Base-by-base conservation (phyloP, 1,140 invertebrate species). In the Pseudomyrmex flavicornis region DNA sequence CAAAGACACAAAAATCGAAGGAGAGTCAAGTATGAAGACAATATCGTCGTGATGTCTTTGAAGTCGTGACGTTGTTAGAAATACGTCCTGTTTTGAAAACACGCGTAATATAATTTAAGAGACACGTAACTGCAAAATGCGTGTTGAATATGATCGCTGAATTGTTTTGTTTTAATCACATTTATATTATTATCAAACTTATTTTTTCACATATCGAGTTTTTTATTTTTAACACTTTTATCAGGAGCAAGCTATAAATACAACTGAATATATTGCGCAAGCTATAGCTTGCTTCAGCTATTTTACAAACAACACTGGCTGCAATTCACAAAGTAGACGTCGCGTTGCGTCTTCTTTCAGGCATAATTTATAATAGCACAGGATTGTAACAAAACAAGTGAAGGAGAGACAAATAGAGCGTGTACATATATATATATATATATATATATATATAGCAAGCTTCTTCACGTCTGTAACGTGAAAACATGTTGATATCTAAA, bases 11-110 rank as follows among this genome's bases (percentile, higher is more conserved):
- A 46, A 1, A 26, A 63, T 35, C 2, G 3, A 26, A 65, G n/a
- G 5, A 35, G 12, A 66, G 50, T 8, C n/a, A 10, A 76, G 48
- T 76, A 13, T 63, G 15, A 10, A 59, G 1, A 35, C 7, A 35
- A 35, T 13, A 35, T 8, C 13, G 2, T 35, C 22, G 10, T 63
- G 58, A 66, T 22, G 35, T 76, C 5, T 35, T 66, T 66, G 10
- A 76, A 76, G 12, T 10, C 1, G 5, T 26, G 46, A 63, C 44
- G 48, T 74, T 74, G 62, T 74, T 74, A 26, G 35, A 44, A 74
- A 9, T 5, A 22, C 5, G 5, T 35, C 26, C 2, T 2, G 1
- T 35, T 35, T 35, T 35, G 4, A 5, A 7, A 4, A 35, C 35
- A 35, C 4, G 5, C 4, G 2, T 35, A 35, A 35, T 7, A 35